phyloP scores from a whole-genome alignment of 2,113 vertebrate genomes.

The Microtus ochrogaster region DNA sequence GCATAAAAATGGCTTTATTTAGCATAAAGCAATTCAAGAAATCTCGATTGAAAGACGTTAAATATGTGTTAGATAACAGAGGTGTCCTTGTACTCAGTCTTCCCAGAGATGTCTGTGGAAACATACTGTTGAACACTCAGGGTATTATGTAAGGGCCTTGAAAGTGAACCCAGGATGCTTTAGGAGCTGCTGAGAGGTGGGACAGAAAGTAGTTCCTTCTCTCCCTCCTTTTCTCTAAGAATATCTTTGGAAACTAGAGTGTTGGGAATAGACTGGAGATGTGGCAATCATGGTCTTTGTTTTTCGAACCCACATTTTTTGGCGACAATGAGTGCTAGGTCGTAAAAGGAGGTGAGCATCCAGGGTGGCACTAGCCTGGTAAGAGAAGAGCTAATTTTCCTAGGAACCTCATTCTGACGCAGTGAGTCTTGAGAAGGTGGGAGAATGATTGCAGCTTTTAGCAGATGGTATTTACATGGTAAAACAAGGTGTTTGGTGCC shows the following conservation, averaged over 20 bases:
- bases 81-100: not conserved
- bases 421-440: conserved; percentile 10
- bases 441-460: conserved; percentile 11
- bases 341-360: not conserved
- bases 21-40: not conserved
- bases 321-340: not conserved
- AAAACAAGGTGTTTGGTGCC: not conserved
- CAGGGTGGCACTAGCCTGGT: not conserved
- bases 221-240: not conserved
- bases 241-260: not conserved
- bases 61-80: not conserved
- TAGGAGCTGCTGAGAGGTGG: not conserved
- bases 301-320: not conserved
- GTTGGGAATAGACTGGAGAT: not conserved
- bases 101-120: not conserved
- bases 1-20: conserved; percentile 4
- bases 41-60: not conserved
- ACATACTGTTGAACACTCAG: not conserved
- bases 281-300: not conserved
- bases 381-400: not conserved
- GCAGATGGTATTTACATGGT: not conserved
- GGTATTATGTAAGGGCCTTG: not conserved
- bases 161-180: not conserved
- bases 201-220: not conserved
- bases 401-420: not conserved